These are phyloP conservation scores for Tachina grossa DNA, from an alignment of 2,888 invertebrate species.

Conservation along the genomic window DNA sequence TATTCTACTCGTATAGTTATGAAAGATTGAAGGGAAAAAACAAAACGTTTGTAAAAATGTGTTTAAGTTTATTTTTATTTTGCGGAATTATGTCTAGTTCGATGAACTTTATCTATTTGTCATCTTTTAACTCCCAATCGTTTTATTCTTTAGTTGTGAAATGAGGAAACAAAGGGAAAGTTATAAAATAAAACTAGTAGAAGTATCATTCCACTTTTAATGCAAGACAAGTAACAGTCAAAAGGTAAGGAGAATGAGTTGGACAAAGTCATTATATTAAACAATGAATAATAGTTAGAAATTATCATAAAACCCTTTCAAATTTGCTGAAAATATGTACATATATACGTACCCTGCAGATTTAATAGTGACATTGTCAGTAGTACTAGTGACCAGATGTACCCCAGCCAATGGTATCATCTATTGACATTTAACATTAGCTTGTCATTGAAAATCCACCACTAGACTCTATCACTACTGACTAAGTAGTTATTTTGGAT, in stretches of 20 bases:
- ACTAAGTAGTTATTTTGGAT: no score
- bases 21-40: background rate
- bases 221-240: constrained; percentile 5
- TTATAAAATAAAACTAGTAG: constrained; percentile 4
- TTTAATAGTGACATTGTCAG: no score
- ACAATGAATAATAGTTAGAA: constrained; percentile 10
- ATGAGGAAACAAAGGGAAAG: constrained; percentile 16
- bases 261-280: constrained; percentile 13
- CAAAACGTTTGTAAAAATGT: background rate
- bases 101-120: constrained; percentile 24
- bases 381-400: no score
- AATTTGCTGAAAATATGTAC: no score
- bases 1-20: constrained; percentile 2
- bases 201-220: background rate
- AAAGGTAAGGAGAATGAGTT: background rate
- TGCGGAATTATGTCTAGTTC: constrained; percentile 5
- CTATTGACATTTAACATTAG: no score
- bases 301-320: constrained; percentile 6
- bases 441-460: no score
- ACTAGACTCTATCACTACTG: no score
- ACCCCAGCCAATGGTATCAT: no score
- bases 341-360: no score
- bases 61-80: background rate
- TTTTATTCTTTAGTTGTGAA: constrained; percentile 7
- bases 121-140: constrained; percentile 1